phyloP scores from a whole-genome alignment of 2,797 vertebrate genomes.

The Harpagifer antarcticus region DNA sequence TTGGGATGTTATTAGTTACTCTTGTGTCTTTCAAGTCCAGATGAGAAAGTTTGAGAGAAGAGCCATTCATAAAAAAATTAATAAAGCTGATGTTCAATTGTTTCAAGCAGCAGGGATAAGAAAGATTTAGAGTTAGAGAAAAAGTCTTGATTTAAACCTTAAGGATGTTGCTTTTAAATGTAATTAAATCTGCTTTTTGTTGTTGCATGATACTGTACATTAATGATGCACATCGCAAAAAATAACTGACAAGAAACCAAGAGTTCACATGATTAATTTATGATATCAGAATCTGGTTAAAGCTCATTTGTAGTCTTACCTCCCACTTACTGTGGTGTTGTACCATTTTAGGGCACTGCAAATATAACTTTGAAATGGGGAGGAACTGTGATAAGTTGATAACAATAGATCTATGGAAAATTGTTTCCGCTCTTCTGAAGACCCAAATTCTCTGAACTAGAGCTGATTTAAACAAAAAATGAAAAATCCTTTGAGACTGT shows the following conservation, averaged over 20 bases:
- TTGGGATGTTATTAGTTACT: background rate
- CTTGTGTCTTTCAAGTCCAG: background rate
- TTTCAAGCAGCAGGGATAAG: background rate
- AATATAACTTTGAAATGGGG: background rate
- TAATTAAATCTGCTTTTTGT: background rate
- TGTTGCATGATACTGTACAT: too few relatives aligned
- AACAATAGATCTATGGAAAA: background rate
- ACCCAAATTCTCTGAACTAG: background rate
- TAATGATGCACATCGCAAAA: too few relatives aligned
- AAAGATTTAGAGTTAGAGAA: background rate
- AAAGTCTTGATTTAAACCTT: background rate
- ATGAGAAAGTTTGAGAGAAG: background rate
- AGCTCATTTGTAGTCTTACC: too few relatives aligned
- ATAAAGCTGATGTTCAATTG: background rate
- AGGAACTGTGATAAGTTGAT: slow-evolving; percentile 4
- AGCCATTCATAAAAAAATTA: background rate
- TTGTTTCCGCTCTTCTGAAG: background rate
- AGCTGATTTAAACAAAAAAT: background rate
- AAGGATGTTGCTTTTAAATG: background rate
- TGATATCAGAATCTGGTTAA: too few relatives aligned
- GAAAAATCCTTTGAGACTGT: background rate
- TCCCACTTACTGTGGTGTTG: background rate
- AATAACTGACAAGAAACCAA: too few relatives aligned
- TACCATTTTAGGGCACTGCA: background rate
- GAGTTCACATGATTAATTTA: too few relatives aligned